A percentile compares a stretch with the other conserved stretches of the same genome.
phyloP scores from a whole-genome alignment of 2,888 invertebrate species.

The Philaethria dido region DNA sequence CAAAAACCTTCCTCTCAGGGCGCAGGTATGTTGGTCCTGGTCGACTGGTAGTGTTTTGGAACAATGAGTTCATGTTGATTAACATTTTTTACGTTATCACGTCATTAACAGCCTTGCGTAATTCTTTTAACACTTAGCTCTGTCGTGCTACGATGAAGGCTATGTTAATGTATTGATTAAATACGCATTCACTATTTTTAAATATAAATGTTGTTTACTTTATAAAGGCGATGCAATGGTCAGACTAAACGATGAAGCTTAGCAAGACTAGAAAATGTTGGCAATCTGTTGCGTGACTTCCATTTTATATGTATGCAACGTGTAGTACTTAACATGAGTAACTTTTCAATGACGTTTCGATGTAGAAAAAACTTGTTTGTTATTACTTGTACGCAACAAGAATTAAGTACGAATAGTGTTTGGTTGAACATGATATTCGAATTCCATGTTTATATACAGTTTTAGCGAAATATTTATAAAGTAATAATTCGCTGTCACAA shows the following conservation, averaged over 20 bases:
- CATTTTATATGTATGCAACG: not conserved
- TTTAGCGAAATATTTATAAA: no score
- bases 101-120: constrained; percentile 14
- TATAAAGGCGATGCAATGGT: not conserved
- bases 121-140: constrained; percentile 5
- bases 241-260: not conserved
- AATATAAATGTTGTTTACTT: not conserved
- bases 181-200: not conserved
- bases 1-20: no score
- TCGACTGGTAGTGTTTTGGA: constrained; percentile 4
- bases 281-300: not conserved
- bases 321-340: not conserved
- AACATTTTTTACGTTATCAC: constrained; percentile 1
- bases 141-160: not conserved
- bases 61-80: not conserved
- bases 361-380: constrained; percentile 5
- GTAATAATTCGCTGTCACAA: no score
- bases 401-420: not conserved
- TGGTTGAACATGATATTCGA: not conserved
- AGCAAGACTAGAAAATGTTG: not conserved
- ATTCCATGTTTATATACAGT: no score
- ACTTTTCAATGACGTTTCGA: not conserved
- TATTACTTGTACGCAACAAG: not conserved
- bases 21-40: not conserved
- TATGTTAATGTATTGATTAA: not conserved